Base-by-base conservation (phyloP, 2,888 invertebrate genomes). In the Tinea pellionella region DNA sequence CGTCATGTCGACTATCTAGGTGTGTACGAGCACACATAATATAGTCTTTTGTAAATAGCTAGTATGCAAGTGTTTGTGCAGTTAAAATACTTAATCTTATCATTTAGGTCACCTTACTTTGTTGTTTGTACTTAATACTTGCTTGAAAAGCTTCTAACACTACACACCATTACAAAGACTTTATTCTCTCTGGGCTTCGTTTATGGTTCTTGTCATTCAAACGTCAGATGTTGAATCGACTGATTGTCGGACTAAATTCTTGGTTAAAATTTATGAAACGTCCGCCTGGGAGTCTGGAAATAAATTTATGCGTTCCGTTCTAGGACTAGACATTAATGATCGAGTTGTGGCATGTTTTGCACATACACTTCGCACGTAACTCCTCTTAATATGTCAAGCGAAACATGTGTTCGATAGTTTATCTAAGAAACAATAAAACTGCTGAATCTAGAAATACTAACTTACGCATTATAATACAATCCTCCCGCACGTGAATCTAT, bases 51-150 rank as follows among this genome's bases (percentile, higher is more conserved):
- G 29, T 57, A 32, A 29, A n/a, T 32, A 32, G n/a, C n/a, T n/a
- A n/a, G 57, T 42, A 59, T 57, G 24, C 37, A 29, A 30, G 73
- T 70, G 67, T 70, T 69, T 65, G 70, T 71, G 77, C 73, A 76
- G 78, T 80, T 79, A 80, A 78, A 81, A 74, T 85, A n/a, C n/a
- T n/a, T n/a, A 80, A 85, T 87, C 86, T 86, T 87, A 87, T 86
- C 87, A 86, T 85, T 77, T 86, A 82, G 86, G 86, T 86, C 87
- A 86, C 86, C 83, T 86, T 86, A 83, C 83, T 59, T 77, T 79
- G 79, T 79, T 77, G 82, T 85, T 86, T 81, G 79, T 75, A 72
- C n/a, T n/a, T n/a, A n/a, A n/a, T n/a, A n/a, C n/a, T 69, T 75
- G 69, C 30, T 8, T 65, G 63, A 63, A 65, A 9, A 13, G 47